Percentiles rank a stretch among this genome's conserved stretches.
phyloP scores from a whole-genome alignment of 2,888 invertebrate species.

The Pyrochroa serraticornis region DNA sequence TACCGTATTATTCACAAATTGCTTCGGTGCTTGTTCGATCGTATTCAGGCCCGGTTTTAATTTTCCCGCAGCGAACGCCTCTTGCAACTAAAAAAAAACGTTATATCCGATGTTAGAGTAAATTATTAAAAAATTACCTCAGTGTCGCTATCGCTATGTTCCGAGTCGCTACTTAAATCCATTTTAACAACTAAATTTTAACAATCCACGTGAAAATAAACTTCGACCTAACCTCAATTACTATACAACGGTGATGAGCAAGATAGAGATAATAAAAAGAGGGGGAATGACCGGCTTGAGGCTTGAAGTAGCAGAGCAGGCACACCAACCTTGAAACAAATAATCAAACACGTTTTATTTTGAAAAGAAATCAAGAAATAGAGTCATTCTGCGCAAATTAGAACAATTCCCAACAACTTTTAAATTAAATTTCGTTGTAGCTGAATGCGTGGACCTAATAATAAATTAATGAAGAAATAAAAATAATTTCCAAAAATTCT shows the following conservation, averaged over 20 bases:
- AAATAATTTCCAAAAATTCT: no score
- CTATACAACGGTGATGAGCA: background rate
- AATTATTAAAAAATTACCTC: constrained; percentile 43
- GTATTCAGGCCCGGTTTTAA: constrained; percentile 86
- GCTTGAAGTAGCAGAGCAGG: no score
- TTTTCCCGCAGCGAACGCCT: constrained; percentile 84
- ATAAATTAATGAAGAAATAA: no score
- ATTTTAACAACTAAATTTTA: constrained; percentile 19
- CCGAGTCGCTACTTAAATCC: constrained; percentile 43
- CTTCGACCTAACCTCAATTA: constrained; percentile 1
- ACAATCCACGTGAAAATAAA: background rate
- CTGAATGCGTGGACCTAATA: no score
- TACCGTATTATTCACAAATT: constrained; percentile 76
- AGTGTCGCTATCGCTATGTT: constrained; percentile 47
- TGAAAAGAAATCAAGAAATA: no score
- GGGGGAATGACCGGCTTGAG: no score
- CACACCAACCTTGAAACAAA: no score
- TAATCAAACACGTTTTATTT: no score
- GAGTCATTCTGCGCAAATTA: no score
- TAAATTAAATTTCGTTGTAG: no score
- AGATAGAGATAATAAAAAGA: background rate
- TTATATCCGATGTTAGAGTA: constrained; percentile 18
- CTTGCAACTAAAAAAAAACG: constrained; percentile 71
- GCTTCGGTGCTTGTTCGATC: constrained; percentile 64
- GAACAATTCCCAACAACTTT: no score